Evolutionary conservation across 2,113 vertebrate species (phyloP), one percentile per base, ranked within the genome.

Genomic region (Oncorhynchus nerka): DNA sequence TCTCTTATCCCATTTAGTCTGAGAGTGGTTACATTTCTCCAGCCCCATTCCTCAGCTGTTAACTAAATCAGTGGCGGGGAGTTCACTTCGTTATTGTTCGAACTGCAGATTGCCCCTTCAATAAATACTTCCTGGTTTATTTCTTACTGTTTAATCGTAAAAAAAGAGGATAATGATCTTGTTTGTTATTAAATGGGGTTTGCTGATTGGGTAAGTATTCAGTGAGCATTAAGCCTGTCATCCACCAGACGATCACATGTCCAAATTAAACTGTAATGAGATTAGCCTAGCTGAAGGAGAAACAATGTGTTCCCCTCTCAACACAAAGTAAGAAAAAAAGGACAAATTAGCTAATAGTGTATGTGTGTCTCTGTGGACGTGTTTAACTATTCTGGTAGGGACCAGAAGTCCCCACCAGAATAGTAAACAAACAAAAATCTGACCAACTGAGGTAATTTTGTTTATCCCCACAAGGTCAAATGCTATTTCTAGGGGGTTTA

Each of bases 251-350:
- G 83, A 88, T 91, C 86, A 87, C 89, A 93, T 92, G 92, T 88
- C 78, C 89, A 90, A 92, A 92, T 89, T 86, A 86, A 89, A 89
- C 86, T 77, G 76, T 89, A 92, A 92, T 91, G 78, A 90, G 88
- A 93, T 90, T 92, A 93, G 71, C 72, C 81, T 34, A 32, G 16
- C 15, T 64, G 75, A 15, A 89, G 82, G 83, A 81, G 83, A 91
- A 89, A 88, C 77, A 90, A 86, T 86, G 73, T 80, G 79, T 81
- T 79, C 76, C 83, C 79, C 79, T 79, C 22, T 66, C 74, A 55
- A 73, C 69, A 73, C 48, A 66, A 77, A 81, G 65, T 57, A 70
- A 48, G 75, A 57, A 66, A 73, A 76, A 75, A 82, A 73, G 15
- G 7, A 82, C 78, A 87, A 86, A 87, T 75, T 85, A 81, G 84